Base-by-base conservation (phyloP, 2,888 invertebrate genomes). In the Phania funesta region DNA sequence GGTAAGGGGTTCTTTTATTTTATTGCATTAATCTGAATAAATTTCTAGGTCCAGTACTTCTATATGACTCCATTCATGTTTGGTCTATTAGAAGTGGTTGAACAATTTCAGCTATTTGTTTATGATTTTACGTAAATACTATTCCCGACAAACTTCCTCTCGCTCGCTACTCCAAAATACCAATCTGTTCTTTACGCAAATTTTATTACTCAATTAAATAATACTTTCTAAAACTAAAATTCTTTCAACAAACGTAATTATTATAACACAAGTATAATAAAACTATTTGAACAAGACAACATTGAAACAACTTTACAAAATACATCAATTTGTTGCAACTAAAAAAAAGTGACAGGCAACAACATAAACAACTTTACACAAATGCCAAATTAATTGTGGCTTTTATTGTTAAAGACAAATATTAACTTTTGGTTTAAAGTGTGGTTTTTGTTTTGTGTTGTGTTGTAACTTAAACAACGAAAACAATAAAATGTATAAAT, bases 321-420 rank as follows among this genome's bases (percentile, higher is more conserved):
- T 50, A 41, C 41, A 48, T 70, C 58, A 75, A 67, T 46, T 75
- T 75, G 67, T 58, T 41, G 29, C 50, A 67, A 75, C 48, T 56
- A 50, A 56, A 44, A 7, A 29, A 32, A 65, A 56, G 65, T 75
- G 65, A 64, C 73, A 62, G 6, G 46, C 35, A 54, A 24, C 38
- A 41, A 20, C 9, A 52, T 6, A 35, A 70, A 81, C 80, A 83
- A 83, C 62, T 84, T 85, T 79, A 82, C 85, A 84, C 71, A 85
- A 85, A 85, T 86, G 85, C 86, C 86, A 88, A 87, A 87, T 87
- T 87, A 88, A 88, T 87, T 88, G 88, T 88, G 87, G 88, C 87
- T 87, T 87, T 87, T 85, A 86, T 84, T 88, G 87, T 86, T 85
- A 86, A 87, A 86, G 87, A 87, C 87, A 88, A 88, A 87, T 87